phyloP scores from a whole-genome alignment of 2,797 vertebrate genomes.

The Hoplostethus atlanticus region DNA sequence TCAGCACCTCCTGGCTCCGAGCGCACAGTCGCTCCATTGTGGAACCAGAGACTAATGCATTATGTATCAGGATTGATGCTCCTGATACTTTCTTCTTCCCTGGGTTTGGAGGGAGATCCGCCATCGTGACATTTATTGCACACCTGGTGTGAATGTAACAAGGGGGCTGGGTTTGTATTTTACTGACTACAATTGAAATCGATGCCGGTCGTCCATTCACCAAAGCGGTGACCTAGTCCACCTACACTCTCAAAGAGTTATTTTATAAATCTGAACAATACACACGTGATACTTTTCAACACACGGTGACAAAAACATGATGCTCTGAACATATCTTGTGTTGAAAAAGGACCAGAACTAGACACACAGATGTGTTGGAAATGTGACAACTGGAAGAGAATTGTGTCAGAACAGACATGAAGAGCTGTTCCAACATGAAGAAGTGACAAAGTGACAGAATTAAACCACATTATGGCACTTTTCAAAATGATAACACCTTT shows the following conservation, averaged over 20 bases:
- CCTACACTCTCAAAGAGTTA: too few species aligned
- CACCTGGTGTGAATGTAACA: neutral
- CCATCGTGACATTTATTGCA: neutral
- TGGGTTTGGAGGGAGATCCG: neutral
- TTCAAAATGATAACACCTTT: too few species aligned
- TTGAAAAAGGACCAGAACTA: too few species aligned
- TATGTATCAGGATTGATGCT: conserved; percentile 30
- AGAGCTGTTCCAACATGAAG: neutral
- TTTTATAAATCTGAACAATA: too few species aligned
- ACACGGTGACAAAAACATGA: neutral
- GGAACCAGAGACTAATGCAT: conserved; percentile 31
- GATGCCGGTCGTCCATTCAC: too few species aligned
- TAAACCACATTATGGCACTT: neutral
- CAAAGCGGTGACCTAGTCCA: too few species aligned
- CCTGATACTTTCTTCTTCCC: neutral
- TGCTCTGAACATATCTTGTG: neutral
- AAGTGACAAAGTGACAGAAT: neutral
- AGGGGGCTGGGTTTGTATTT: neutral
- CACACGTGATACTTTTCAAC: too few species aligned
- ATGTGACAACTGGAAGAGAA: too few species aligned
- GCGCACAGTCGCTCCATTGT: conserved; percentile 3
- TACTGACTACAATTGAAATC: neutral
- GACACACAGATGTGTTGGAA: too few species aligned
- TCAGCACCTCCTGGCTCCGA: conserved; percentile 27
- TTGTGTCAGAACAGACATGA: neutral